phyloP scores from a whole-genome alignment of 1,140 invertebrate species.

The Cydia pomonella region DNA sequence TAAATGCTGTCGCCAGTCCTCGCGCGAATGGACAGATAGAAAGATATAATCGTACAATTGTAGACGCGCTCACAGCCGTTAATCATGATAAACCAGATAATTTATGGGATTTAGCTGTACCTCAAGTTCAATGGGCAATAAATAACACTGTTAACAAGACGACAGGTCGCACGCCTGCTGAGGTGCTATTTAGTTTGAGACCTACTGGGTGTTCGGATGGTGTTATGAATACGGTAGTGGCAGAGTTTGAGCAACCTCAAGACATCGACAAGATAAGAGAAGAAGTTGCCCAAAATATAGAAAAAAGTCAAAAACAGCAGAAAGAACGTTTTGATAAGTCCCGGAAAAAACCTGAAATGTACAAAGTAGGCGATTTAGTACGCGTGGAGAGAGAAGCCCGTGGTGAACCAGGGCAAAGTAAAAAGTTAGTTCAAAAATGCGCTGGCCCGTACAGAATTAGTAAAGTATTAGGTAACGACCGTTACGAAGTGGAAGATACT shows the following conservation, averaged over 20 bases:
- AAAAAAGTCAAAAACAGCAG: not conserved
- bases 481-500: conserved; percentile 16
- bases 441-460: not conserved
- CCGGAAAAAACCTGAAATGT: not conserved
- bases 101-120: conserved; percentile 46
- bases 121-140: conserved; percentile 48
- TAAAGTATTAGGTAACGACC: conserved; percentile 8
- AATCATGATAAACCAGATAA: conserved; percentile 39
- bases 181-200: conserved; percentile 5
- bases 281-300: not conserved
- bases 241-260: not conserved
- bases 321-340: conserved; percentile 25
- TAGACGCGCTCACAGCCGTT: conserved; percentile 43
- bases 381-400: not conserved
- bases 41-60: conserved; percentile 46
- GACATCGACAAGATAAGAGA: not conserved
- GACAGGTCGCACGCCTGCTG: not conserved
- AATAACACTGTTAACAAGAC: conserved; percentile 40
- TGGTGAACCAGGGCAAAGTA: not conserved
- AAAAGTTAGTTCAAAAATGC: conserved; percentile 22
- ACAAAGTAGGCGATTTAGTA: conserved; percentile 31
- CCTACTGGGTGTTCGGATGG: conserved; percentile 13
- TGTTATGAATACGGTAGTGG: not conserved
- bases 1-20: conserved; percentile 48
- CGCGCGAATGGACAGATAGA: conserved; percentile 56